A percentile compares a stretch with the other conserved stretches of the same genome.
Evolutionary conservation across 2,797 vertebrate genomes (phyloP).

Genomic region (Champsocephalus esox): DNA sequence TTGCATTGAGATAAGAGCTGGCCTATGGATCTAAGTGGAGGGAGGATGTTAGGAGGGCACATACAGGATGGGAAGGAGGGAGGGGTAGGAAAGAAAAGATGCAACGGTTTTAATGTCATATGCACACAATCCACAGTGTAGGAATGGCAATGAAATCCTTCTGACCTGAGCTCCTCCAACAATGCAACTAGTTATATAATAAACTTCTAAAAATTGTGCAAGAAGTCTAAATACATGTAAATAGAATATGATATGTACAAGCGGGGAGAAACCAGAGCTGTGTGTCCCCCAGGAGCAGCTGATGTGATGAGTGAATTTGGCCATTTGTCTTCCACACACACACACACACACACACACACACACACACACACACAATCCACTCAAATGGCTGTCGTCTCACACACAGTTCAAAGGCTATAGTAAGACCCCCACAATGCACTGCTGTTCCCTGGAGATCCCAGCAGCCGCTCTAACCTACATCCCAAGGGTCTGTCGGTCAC

Average conservation of each 20-base stretch:
- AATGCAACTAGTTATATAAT: no score
- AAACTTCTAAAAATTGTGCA: no score
- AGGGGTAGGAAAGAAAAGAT: conserved; percentile 21
- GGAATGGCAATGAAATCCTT: no score
- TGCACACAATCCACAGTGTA: no score
- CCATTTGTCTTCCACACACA: conserved; percentile 81
- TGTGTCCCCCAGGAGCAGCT: conserved; percentile 69
- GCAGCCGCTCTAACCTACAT: conserved; percentile 43
- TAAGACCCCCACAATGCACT: conserved; percentile 59
- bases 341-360: conserved; percentile 66
- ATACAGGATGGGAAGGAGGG: conserved; percentile 55
- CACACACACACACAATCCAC: conserved; percentile 18
- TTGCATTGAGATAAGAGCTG: conserved; percentile 79
- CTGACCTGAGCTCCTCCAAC: no score
- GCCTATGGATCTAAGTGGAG: conserved; percentile 49
- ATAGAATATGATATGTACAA: background rate
- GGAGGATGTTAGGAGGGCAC: conserved; percentile 37
- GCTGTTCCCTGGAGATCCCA: conserved; percentile 55
- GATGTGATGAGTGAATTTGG: conserved; percentile 85
- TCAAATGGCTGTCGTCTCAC: conserved; percentile 75
- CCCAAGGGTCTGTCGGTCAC: conserved; percentile 49
- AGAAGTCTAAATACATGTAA: no score
- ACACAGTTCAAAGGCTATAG: conserved; percentile 72
- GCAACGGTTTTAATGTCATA: no score
- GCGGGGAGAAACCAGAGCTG: conserved; percentile 66